A percentile compares a stretch with the other conserved stretches of the same genome.
These are phyloP conservation scores for Chrysaora quinquecirrha DNA, from an alignment of 30 jellyfish, hydroid and myxozoan genomes.

Conservation along the genomic window DNA sequence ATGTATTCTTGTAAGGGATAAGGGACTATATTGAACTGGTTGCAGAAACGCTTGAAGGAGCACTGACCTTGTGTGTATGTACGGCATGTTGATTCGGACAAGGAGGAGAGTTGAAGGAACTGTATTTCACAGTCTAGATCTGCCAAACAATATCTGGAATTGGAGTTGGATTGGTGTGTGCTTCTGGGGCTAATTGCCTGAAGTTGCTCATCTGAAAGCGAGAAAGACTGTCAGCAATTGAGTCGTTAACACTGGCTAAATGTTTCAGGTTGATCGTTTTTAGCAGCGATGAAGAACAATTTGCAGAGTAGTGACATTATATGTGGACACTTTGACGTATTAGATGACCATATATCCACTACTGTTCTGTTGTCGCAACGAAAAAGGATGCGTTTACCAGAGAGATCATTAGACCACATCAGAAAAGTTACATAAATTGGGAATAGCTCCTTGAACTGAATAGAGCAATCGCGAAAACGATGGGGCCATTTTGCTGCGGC, in stretches of 20 bases:
- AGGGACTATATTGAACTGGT: not conserved
- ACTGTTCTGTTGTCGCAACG: too few species aligned
- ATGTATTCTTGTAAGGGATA: not conserved
- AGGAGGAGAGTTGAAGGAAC: not conserved
- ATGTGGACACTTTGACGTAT: too few species aligned
- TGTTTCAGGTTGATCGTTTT: not conserved
- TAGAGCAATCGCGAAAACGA: too few species aligned
- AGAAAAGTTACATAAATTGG: too few species aligned
- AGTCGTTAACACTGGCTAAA: not conserved
- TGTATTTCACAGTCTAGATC: not conserved
- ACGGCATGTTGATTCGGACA: not conserved
- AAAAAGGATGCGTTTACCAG: too few species aligned
- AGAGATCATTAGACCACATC: too few species aligned
- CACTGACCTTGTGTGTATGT: not conserved
- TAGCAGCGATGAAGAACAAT: not conserved
- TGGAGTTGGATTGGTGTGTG: too few species aligned
- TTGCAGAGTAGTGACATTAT: not conserved
- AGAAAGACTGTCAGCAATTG: too few species aligned
- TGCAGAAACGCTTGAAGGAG: not conserved
- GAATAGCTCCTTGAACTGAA: too few species aligned
- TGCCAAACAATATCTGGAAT: not conserved
- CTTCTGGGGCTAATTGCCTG: conserved; percentile 1
- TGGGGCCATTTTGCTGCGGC: not conserved
- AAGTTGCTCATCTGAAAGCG: not conserved
- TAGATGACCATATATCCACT: too few species aligned